These are phyloP conservation scores for Agrochola macilenta DNA, from an alignment of 2,888 invertebrate species.

Conservation along the genomic window DNA sequence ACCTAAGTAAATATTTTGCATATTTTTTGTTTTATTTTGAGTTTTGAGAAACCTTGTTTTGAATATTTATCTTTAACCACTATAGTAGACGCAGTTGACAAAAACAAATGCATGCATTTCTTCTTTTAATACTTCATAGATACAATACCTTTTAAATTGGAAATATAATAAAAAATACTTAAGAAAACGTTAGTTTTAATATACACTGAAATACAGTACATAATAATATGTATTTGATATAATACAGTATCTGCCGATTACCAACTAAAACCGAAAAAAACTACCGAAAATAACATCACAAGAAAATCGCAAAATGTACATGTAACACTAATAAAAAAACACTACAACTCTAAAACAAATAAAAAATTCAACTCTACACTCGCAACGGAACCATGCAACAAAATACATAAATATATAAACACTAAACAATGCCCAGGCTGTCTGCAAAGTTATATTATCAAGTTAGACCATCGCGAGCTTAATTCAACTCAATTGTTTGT, in stretches of 20 bases:
- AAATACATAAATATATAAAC: constrained; percentile 20
- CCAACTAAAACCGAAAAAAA: not conserved
- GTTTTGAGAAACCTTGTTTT: not conserved
- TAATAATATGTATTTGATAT: not conserved
- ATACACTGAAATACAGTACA: not conserved
- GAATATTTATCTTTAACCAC: not conserved
- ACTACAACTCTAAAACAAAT: not conserved
- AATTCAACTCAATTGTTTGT: constrained; percentile 66
- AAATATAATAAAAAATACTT: not conserved
- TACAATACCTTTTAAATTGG: not conserved
- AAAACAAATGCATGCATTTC: not conserved
- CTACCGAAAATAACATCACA: not conserved
- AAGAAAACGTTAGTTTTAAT: no score
- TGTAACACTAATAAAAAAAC: not conserved
- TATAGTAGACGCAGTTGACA: not conserved
- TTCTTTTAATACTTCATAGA: not conserved
- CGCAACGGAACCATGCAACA: not conserved
- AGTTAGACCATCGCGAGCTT: constrained; percentile 42
- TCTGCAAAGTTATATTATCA: constrained; percentile 64
- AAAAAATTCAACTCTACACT: not conserved
- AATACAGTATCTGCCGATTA: no score
- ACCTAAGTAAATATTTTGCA: not conserved
- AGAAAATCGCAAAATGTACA: not conserved
- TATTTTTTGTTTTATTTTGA: not conserved
- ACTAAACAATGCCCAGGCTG: constrained; percentile 36